Evolutionary conservation across 2,113 vertebrate species (phyloP).

Genomic region (Macrotus californicus): DNA sequence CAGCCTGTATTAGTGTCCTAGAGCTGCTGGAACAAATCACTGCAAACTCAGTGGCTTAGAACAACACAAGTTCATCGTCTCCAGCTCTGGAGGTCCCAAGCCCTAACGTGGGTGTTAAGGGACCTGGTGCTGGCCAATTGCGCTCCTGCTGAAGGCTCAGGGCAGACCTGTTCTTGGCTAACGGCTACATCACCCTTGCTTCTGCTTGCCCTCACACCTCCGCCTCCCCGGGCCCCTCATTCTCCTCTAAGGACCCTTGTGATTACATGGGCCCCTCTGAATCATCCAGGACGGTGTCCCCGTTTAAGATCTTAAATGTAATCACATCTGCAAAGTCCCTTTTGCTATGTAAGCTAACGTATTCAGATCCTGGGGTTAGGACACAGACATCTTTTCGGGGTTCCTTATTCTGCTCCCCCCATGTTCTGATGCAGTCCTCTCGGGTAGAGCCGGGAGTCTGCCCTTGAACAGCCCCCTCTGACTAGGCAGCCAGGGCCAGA

Average conservation of each 20-base stretch:
- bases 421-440: not conserved
- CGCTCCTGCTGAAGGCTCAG: not conserved
- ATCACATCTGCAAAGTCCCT: not conserved
- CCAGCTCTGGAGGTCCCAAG: not conserved
- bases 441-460: not conserved
- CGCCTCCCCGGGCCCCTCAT: not conserved
- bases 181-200: accelerated
- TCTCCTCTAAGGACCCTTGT: not conserved
- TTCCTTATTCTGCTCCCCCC: not conserved
- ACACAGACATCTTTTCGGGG: not conserved
- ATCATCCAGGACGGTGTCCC: not conserved
- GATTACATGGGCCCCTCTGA: not conserved
- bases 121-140: not conserved
- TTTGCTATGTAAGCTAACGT: not conserved
- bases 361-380: not conserved
- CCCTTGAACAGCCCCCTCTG: accelerated
- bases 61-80: not conserved
- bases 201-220: not conserved
- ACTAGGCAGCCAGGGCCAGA: accelerated
- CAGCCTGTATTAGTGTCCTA: not conserved
- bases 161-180: not conserved
- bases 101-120: not conserved
- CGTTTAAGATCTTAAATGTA: not conserved
- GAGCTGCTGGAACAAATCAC: not conserved
- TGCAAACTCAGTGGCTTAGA: not conserved